Evolutionary conservation across 1,140 invertebrate genomes (phyloP), one percentile per base, ranked within the genome.

Genomic region (Gryon sp.): DNA sequence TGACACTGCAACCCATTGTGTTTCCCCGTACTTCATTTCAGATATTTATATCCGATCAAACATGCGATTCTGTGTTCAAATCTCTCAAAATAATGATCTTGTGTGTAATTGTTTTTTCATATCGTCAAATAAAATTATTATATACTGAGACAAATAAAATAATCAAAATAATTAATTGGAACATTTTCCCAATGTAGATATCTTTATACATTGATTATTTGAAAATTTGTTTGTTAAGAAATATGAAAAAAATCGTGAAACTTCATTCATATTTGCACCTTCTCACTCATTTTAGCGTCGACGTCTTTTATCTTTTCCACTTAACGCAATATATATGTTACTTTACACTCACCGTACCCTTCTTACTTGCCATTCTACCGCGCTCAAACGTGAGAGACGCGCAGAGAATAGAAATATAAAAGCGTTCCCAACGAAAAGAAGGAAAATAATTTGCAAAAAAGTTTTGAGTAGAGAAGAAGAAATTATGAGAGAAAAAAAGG

Each of bases 321-420:
- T 66, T 66, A 66, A 66, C 30, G 62, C 40, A 66, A 66, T 55
- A 46, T n/a, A n/a, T 66, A 46, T 30, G 48, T 66, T 55, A 66
- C 40, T 66, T 66, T 66, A 20, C 22, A 66, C 48, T 66, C 32
- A 46, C 41, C 19, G 43, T 52, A 50, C 15, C 30, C 62, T 34
- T 12, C 48, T 52, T 45, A 53, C 26, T 9, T 12, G 9, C 24
- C 43, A 50, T 52, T 50, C 45, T 63, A 41, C 5, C 22, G 32
- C 43, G 26, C 6, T 63, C n/a, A 41, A 50, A 50, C 16, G 34
- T 22, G n/a, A n/a, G 20, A 41, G 24, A 20, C 22, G n/a, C 22
- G 30, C 4, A 1, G 14, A 15, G 38, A 30, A 12, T 14, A 20
- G 22, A 50, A 52, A 43, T 12, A 53, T 24, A 45, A 65, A 45